phyloP scores from a whole-genome alignment of 2,888 invertebrate species.

The Ophraella communa region DNA sequence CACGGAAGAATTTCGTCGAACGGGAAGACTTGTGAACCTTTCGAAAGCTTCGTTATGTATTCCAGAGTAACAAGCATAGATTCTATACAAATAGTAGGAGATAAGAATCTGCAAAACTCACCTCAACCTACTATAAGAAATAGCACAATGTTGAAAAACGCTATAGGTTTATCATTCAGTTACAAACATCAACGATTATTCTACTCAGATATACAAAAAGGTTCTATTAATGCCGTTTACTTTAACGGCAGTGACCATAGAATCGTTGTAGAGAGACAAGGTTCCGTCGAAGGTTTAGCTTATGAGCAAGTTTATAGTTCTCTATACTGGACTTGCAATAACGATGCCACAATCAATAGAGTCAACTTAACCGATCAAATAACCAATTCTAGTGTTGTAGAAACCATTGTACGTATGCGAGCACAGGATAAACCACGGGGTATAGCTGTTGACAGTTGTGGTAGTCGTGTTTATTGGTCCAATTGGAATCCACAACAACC shows the following conservation, averaged over 20 bases:
- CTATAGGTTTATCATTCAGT: constrained; percentile 84
- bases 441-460: constrained; percentile 84
- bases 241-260: constrained; percentile 80
- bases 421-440: constrained; percentile 82
- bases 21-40: constrained; percentile 74
- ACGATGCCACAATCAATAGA: constrained; percentile 75
- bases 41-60: constrained; percentile 83
- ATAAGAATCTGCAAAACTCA: constrained; percentile 75
- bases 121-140: constrained; percentile 78
- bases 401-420: constrained; percentile 70
- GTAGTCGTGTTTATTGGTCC: constrained; percentile 81
- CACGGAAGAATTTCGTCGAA: constrained; percentile 77
- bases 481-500: constrained; percentile 87
- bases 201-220: constrained; percentile 89
- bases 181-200: constrained; percentile 73
- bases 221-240: constrained; percentile 80
- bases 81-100: constrained; percentile 78
- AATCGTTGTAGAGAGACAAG: constrained; percentile 75
- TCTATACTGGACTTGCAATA: constrained; percentile 87
- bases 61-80: constrained; percentile 83
- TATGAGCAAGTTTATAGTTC: constrained; percentile 72
- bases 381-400: constrained; percentile 57
- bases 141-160: constrained; percentile 79
- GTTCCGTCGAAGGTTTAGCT: constrained; percentile 87
- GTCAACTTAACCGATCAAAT: constrained; percentile 62